A percentile compares a stretch with the other conserved stretches of the same genome.
phyloP scores from a whole-genome alignment of 1,140 invertebrate genomes.

The Diprion similis region DNA sequence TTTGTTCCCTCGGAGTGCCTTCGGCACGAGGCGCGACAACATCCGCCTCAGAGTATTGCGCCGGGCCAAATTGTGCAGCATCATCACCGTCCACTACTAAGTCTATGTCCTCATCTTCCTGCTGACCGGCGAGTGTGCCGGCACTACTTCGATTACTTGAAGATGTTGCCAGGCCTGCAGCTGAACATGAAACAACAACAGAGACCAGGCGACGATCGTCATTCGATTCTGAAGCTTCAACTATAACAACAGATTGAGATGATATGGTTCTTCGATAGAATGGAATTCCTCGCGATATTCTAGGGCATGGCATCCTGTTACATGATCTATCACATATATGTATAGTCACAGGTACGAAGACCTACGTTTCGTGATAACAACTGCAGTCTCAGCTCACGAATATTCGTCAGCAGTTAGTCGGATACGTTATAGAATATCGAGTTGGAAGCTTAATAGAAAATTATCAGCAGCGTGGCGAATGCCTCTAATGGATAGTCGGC shows the following conservation, averaged over 20 bases:
- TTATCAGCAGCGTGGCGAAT: no score
- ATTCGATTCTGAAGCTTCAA: constrained; percentile 9
- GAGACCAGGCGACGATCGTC: background rate
- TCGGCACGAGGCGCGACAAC: constrained; percentile 68
- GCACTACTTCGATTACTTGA: constrained; percentile 55
- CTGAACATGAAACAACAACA: constrained; percentile 32
- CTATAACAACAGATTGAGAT: background rate
- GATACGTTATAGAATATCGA: no score
- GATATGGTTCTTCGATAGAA: no score
- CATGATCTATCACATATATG: no score
- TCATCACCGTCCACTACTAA: constrained; percentile 81
- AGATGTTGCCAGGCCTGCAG: constrained; percentile 64
- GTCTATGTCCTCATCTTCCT: constrained; percentile 82
- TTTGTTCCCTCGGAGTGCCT: constrained; percentile 64
- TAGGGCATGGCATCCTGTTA: no score
- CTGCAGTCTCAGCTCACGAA: no score
- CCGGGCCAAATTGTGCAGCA: constrained; percentile 77
- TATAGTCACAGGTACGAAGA: no score
- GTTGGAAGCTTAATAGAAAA: no score
- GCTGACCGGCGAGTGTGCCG: constrained; percentile 60
- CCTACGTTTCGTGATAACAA: no score
- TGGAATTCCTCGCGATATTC: no score
- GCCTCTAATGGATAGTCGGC: no score
- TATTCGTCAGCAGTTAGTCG: no score
- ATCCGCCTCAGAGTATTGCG: constrained; percentile 83